These are phyloP conservation scores for Planococcus citri DNA, from an alignment of 1,140 invertebrate species.

Conservation along the genomic window DNA sequence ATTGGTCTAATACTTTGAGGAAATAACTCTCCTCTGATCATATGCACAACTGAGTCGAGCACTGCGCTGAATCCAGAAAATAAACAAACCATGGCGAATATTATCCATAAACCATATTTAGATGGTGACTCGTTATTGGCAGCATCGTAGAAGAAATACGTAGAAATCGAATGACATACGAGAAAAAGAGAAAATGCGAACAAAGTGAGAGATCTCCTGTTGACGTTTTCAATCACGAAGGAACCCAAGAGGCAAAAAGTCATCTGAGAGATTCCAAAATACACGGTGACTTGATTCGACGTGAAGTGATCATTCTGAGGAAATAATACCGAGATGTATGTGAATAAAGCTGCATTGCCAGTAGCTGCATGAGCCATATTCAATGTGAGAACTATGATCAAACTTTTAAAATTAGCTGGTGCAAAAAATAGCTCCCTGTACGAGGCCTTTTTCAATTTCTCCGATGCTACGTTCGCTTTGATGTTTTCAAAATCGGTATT, in stretches of 20 bases:
- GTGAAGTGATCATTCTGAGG: slow-evolving; percentile 20
- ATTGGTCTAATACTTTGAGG: neutral
- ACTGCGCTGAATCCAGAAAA: neutral
- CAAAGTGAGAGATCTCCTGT: slow-evolving; percentile 35
- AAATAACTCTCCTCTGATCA: neutral
- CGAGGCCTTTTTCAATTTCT: slow-evolving; percentile 32
- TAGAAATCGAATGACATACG: slow-evolving; percentile 30
- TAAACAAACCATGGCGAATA: slow-evolving; percentile 42
- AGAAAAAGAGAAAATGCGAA: slow-evolving; percentile 37
- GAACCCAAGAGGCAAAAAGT: slow-evolving; percentile 37
- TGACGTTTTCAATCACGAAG: slow-evolving; percentile 36
- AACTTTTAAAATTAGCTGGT: slow-evolving; percentile 35
- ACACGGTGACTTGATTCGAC: slow-evolving; percentile 25
- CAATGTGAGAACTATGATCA: slow-evolving; percentile 37
- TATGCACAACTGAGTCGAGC: neutral
- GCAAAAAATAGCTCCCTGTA: slow-evolving; percentile 36
- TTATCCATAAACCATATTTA: slow-evolving; percentile 35
- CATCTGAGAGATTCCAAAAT: slow-evolving; percentile 29
- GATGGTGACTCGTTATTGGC: slow-evolving; percentile 31
- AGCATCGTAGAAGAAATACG: slow-evolving; percentile 37
- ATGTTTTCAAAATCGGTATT: slow-evolving; percentile 26
- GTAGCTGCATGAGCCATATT: slow-evolving; percentile 23
- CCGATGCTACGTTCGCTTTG: slow-evolving; percentile 29
- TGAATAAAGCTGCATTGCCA: slow-evolving; percentile 27
- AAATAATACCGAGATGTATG: slow-evolving; percentile 32